Evolutionary conservation across 2,113 vertebrate species (phyloP).

Genomic region (Hemibagrus wyckioides): DNA sequence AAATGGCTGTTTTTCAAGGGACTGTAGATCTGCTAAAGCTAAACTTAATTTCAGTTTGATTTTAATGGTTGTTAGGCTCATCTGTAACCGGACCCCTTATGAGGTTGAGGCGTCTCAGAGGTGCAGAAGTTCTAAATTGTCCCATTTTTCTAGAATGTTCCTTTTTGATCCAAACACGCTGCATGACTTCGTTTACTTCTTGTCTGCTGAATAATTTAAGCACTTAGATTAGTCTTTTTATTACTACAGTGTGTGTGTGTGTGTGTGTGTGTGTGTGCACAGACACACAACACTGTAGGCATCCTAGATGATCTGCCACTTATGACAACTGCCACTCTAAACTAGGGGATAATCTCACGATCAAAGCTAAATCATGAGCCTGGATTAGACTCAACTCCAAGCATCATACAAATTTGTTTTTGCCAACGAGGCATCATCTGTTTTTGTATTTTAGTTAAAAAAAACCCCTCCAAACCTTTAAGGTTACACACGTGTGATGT

Average conservation of each 20-base stretch:
- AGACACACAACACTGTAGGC: not conserved
- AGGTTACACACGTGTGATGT: not conserved
- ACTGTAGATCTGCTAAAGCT: too few relatives aligned
- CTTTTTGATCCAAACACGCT: not conserved
- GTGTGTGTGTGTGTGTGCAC: not conserved
- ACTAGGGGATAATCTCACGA: not conserved
- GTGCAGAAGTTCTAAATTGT: not conserved
- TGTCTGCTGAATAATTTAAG: not conserved
- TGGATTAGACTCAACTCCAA: not conserved
- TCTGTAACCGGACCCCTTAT: not conserved
- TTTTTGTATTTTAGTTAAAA: too few relatives aligned
- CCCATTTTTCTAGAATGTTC: not conserved
- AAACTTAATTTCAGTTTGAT: too few relatives aligned
- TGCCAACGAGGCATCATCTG: too few relatives aligned
- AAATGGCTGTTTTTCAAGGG: not conserved
- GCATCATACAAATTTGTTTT: not conserved
- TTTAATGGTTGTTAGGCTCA: too few relatives aligned
- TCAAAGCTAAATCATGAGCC: not conserved
- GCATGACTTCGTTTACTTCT: not conserved
- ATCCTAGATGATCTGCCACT: not conserved
- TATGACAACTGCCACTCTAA: not conserved
- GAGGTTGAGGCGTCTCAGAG: not conserved
- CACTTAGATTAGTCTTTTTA: not conserved
- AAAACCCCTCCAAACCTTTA: not conserved
- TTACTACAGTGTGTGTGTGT: not conserved